phyloP scores from a whole-genome alignment of 1,140 invertebrate species.

The Melanaphis sacchari region DNA sequence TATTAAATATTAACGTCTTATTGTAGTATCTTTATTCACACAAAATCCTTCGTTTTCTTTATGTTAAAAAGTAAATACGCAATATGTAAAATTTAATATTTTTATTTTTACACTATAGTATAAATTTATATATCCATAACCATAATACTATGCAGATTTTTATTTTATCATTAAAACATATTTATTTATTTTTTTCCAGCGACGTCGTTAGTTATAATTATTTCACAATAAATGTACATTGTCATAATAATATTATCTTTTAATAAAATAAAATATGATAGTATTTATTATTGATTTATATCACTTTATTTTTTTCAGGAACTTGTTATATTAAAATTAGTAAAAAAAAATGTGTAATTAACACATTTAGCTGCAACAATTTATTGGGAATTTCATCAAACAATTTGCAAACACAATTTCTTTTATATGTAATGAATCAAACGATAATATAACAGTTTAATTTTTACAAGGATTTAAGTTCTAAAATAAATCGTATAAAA shows the following conservation, averaged over 20 bases:
- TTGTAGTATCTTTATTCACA: not conserved
- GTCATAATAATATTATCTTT: no score
- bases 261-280: not conserved
- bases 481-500: not conserved
- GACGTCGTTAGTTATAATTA: not conserved
- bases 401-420: not conserved
- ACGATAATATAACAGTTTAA: not conserved
- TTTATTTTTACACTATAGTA: not conserved
- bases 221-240: not conserved
- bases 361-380: not conserved
- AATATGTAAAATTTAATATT: conserved; percentile 18
- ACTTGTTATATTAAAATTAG: not conserved
- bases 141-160: not conserved
- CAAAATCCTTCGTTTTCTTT: not conserved
- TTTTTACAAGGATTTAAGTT: not conserved
- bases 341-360: not conserved
- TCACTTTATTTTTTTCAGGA: not conserved
- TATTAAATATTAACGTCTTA: not conserved
- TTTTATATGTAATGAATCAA: not conserved
- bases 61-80: conserved; percentile 1
- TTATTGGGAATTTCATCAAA: not conserved
- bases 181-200: not conserved
- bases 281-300: not conserved
- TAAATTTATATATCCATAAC: not conserved
- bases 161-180: conserved; percentile 5